Conservation (phyloP, 2,888 invertebrate genomes). For the Nasonovia ribisnigri region DNA sequence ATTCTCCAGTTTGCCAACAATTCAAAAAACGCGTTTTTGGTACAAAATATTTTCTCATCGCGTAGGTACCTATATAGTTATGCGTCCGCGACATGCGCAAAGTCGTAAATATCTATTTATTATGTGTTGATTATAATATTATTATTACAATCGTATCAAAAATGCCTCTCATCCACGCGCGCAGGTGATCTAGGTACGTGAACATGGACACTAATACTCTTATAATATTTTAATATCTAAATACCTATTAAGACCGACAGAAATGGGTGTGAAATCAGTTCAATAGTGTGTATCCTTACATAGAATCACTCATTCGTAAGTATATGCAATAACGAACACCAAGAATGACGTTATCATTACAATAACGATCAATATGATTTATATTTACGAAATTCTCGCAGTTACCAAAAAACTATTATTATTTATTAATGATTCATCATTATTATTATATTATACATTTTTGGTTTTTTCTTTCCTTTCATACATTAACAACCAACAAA, state of each 20-base stretch:
- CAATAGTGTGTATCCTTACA: background rate
- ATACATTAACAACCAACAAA: background rate
- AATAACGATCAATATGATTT: background rate
- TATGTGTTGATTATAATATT: background rate
- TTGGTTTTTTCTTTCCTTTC: background rate
- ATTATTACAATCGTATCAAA: background rate
- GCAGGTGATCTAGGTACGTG: background rate
- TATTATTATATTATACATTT: background rate
- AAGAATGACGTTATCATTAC: background rate
- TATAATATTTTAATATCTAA: background rate
- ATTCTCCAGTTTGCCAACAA: background rate
- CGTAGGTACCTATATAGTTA: background rate
- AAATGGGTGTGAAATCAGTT: background rate
- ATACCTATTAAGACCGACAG: background rate
- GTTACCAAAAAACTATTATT: background rate
- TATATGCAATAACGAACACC: background rate
- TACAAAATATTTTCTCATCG: background rate
- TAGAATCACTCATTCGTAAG: background rate
- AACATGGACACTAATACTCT: background rate
- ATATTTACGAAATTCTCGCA: background rate
- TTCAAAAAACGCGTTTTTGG: background rate
- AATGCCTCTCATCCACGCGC: background rate
- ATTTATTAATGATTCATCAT: background rate
- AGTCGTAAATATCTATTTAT: background rate
- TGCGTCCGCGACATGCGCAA: background rate